Percentiles rank a stretch among this genome's conserved stretches.
Evolutionary conservation across 2,888 invertebrate species (phyloP).

Genomic region (Coecobrya sp.): DNA sequence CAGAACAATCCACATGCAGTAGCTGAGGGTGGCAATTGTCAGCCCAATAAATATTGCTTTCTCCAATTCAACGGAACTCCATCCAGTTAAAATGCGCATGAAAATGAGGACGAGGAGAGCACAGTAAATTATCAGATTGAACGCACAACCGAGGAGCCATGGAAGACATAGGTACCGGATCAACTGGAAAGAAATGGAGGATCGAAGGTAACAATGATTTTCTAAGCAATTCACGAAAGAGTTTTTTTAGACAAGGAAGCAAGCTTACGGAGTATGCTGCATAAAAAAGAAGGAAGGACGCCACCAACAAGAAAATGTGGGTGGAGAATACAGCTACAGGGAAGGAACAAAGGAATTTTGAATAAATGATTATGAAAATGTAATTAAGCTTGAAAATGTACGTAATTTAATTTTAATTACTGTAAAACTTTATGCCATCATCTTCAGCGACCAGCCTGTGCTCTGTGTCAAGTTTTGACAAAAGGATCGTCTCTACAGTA

Average conservation of each 20-base stretch:
- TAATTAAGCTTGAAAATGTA: background rate
- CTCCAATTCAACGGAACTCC: constrained; percentile 26
- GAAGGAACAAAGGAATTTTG: background rate
- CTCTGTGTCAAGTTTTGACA: constrained; percentile 57
- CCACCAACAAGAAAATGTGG: constrained; percentile 32
- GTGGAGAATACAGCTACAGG: constrained; percentile 49
- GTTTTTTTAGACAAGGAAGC: background rate
- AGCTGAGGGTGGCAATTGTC: background rate
- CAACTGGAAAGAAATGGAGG: background rate
- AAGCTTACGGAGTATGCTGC: constrained; percentile 54
- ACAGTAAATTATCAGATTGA: constrained; percentile 55
- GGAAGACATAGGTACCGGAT: constrained; percentile 48
- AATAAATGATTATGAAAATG: background rate
- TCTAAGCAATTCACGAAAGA: no score
- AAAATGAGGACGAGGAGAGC: constrained; percentile 27
- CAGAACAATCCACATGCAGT: constrained; percentile 32
- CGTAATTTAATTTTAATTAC: constrained; percentile 2
- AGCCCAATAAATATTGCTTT: constrained; percentile 33
- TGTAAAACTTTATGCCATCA: constrained; percentile 65
- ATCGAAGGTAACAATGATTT: background rate
- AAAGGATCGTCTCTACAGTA: constrained; percentile 35
- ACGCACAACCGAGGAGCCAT: constrained; percentile 50
- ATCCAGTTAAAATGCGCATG: background rate
- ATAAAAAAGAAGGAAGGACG: constrained; percentile 56
- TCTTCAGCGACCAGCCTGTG: constrained; percentile 64